These are phyloP conservation scores for Luperina testacea DNA, from an alignment of 2,888 invertebrate genomes.

Conservation along the genomic window DNA sequence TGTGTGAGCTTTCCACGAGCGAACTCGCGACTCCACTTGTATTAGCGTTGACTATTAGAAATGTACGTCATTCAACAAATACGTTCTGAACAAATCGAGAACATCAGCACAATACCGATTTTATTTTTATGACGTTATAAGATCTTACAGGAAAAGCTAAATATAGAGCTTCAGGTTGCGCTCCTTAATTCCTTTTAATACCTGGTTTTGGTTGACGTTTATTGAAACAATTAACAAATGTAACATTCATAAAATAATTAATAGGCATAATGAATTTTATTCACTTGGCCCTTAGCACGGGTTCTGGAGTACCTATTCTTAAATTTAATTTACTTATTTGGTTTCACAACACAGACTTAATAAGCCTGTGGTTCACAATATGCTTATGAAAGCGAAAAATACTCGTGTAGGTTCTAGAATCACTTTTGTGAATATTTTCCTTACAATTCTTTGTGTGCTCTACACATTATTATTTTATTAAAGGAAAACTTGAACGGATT, in stretches of 20 bases:
- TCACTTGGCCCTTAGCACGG: not conserved
- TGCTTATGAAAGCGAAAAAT: slow-evolving; percentile 12
- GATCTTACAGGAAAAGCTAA: slow-evolving; percentile 28
- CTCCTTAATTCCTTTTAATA: slow-evolving; percentile 19
- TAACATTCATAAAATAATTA: slow-evolving; percentile 4
- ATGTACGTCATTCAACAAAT: slow-evolving; percentile 58
- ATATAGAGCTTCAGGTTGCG: slow-evolving; percentile 13
- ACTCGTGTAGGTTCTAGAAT: slow-evolving; percentile 18
- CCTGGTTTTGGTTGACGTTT: not conserved
- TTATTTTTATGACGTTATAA: slow-evolving; percentile 36
- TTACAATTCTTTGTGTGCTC: slow-evolving; percentile 15
- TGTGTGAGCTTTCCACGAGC: slow-evolving; percentile 54
- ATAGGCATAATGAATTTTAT: slow-evolving; percentile 1
- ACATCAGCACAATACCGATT: slow-evolving; percentile 24
- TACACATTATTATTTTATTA: slow-evolving; percentile 18
- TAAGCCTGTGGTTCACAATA: not conserved
- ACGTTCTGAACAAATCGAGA: slow-evolving; percentile 34
- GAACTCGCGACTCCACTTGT: slow-evolving; percentile 52
- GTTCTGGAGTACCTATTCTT: not conserved
- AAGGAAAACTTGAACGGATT: slow-evolving; percentile 8
- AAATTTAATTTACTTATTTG: slow-evolving; percentile 16
- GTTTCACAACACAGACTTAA: no score
- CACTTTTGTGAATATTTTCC: slow-evolving; percentile 9
- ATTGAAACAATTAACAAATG: slow-evolving; percentile 11
- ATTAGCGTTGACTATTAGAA: slow-evolving; percentile 56